Evolutionary conservation across 2,113 vertebrate species (phyloP).

Genomic region (Crotalus tigris): DNA sequence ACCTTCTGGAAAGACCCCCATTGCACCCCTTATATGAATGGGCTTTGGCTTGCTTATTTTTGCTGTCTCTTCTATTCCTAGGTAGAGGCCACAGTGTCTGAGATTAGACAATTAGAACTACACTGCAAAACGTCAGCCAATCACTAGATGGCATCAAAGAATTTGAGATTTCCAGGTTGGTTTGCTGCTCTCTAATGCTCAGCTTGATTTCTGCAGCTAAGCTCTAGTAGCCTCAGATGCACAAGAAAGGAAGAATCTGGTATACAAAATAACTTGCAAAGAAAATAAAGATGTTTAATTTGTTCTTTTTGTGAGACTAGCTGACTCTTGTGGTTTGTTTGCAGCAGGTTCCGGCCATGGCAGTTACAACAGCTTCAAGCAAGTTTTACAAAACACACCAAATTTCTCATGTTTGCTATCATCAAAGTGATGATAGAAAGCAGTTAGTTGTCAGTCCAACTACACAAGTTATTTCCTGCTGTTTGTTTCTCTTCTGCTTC

Average conservation of each 20-base stretch:
- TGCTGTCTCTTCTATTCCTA: not conserved
- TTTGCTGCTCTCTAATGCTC: not conserved
- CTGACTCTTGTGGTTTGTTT: not conserved
- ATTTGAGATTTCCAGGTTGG: not conserved
- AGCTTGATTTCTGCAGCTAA: not conserved
- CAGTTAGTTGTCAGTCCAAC: not conserved
- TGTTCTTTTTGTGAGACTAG: not conserved
- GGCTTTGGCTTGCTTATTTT: not conserved
- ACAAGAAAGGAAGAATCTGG: not conserved
- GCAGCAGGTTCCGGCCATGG: not conserved
- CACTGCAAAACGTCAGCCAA: not conserved
- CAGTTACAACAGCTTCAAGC: not conserved
- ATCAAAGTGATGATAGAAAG: slow-evolving; percentile 19
- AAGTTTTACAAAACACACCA: not conserved
- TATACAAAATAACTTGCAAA: not conserved
- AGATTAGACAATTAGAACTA: not conserved
- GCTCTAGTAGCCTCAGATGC: not conserved
- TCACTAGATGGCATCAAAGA: not conserved
- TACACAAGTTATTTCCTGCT: not conserved
- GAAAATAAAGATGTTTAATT: not conserved
- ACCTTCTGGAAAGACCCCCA: too few relatives aligned
- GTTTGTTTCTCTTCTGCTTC: not conserved
- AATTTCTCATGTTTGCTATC: not conserved
- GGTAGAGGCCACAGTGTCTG: not conserved
- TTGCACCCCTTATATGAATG: not conserved